Conservation (phyloP, 2,797 vertebrate genomes). For the Tokudaia tokunoshimensis region DNA sequence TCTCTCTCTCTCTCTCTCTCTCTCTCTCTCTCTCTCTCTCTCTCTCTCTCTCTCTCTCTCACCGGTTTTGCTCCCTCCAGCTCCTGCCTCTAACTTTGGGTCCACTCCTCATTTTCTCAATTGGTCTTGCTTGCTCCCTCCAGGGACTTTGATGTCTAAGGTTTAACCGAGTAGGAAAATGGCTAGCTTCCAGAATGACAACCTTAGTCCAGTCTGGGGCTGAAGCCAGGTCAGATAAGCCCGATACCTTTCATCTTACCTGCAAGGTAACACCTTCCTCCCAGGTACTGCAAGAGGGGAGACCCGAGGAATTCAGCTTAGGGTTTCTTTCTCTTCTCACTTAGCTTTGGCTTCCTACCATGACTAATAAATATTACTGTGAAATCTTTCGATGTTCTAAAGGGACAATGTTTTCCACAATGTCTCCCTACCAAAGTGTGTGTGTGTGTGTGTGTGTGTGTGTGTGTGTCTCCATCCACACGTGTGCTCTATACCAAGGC, state of each 20-base stretch:
- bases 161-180: slow-evolving; percentile 60
- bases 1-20: too few species aligned
- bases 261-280: neutral
- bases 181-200: slow-evolving; percentile 77
- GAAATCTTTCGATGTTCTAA: neutral
- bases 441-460: fast-evolving
- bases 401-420: neutral
- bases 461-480: neutral
- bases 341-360: neutral
- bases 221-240: neutral
- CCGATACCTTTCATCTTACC: slow-evolving; percentile 1
- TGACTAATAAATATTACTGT: neutral
- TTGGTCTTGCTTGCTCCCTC: slow-evolving; percentile 66
- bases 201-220: slow-evolving; percentile 50
- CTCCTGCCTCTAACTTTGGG: neutral
- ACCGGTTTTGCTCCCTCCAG: neutral
- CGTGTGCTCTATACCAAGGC: neutral
- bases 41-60: too few species aligned
- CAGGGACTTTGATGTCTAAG: slow-evolving; percentile 64
- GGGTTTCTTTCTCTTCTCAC: neutral
- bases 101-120: neutral
- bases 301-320: neutral
- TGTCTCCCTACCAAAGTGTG: neutral
- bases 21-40: too few species aligned
- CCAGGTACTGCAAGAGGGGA: neutral